phyloP scores from a whole-genome alignment of 2,888 invertebrate species.

The Diloba caeruleocephala region DNA sequence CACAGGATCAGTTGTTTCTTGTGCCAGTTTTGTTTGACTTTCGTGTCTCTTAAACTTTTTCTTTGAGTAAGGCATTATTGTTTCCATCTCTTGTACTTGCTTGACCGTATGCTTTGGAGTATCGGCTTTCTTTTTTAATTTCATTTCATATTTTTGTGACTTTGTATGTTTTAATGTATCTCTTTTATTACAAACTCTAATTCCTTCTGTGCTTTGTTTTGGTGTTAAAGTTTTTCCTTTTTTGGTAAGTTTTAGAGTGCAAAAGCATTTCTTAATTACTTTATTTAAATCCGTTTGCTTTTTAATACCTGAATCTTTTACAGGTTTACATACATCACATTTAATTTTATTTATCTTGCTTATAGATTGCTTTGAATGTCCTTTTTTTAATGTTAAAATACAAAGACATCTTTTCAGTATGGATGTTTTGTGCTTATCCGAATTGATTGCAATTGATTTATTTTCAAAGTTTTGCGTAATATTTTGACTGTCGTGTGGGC shows the following conservation, averaged over 20 bases:
- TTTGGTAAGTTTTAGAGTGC: not conserved
- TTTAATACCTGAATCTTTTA: not conserved
- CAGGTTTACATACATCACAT: no score
- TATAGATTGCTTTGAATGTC: not conserved
- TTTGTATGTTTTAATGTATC: not conserved
- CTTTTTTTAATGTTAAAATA: conserved; percentile 1
- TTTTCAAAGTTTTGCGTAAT: not conserved
- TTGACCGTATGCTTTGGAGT: not conserved
- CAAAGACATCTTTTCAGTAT: not conserved
- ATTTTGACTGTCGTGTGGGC: no score
- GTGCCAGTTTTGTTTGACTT: conserved; percentile 9
- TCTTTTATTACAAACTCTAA: not conserved
- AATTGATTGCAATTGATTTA: not conserved
- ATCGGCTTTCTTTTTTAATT: not conserved
- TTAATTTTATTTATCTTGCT: no score
- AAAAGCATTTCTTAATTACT: conserved; percentile 14
- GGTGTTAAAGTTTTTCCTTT: conserved; percentile 4
- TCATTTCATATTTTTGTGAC: not conserved
- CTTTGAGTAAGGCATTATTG: conserved; percentile 43
- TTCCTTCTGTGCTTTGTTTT: conserved; percentile 15
- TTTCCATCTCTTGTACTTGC: conserved; percentile 16
- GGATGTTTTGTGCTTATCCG: not conserved
- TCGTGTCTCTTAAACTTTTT: conserved; percentile 24
- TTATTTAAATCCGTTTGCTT: not conserved
- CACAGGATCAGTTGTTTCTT: not conserved